A percentile compares a stretch with the other conserved stretches of the same genome.
These are phyloP conservation scores for Pammene aurita DNA, from an alignment of 2,888 invertebrate genomes.

Conservation along the genomic window DNA sequence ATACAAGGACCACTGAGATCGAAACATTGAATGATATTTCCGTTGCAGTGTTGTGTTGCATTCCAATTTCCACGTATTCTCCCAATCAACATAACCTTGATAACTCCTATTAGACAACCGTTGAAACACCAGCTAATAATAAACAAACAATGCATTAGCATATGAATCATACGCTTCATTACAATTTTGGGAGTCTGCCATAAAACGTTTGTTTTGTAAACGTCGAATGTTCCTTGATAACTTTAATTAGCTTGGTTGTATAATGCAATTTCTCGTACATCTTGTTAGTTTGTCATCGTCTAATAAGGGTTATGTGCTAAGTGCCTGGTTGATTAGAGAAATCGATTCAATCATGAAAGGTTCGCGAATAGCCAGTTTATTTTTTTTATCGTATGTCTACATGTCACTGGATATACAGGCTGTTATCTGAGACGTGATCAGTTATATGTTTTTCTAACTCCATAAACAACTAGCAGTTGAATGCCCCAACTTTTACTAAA, in stretches of 20 bases:
- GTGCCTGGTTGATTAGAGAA: not conserved
- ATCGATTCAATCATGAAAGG: not conserved
- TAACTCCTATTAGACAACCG: constrained; percentile 12
- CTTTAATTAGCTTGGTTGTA: constrained; percentile 4
- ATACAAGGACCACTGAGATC: no score
- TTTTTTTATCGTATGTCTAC: no score
- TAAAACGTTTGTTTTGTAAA: constrained; percentile 15
- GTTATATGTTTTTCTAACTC: no score
- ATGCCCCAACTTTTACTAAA: no score
- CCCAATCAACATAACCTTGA: constrained; percentile 22
- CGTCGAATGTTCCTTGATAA: constrained; percentile 2
- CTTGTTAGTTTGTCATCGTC: not conserved
- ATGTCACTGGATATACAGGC: no score
- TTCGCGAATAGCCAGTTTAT: no score
- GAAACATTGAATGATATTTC: no score
- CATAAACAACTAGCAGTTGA: no score
- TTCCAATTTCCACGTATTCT: not conserved
- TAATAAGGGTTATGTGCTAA: not conserved
- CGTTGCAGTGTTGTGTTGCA: not conserved
- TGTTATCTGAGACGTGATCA: no score
- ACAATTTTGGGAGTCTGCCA: constrained; percentile 29
- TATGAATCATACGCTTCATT: constrained; percentile 22
- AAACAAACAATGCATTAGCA: constrained; percentile 35
- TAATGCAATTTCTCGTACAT: not conserved
- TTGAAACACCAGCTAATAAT: constrained; percentile 26